Conservation (phyloP, 1,140 invertebrate genomes). For the Drosophila jambulina region DNA sequence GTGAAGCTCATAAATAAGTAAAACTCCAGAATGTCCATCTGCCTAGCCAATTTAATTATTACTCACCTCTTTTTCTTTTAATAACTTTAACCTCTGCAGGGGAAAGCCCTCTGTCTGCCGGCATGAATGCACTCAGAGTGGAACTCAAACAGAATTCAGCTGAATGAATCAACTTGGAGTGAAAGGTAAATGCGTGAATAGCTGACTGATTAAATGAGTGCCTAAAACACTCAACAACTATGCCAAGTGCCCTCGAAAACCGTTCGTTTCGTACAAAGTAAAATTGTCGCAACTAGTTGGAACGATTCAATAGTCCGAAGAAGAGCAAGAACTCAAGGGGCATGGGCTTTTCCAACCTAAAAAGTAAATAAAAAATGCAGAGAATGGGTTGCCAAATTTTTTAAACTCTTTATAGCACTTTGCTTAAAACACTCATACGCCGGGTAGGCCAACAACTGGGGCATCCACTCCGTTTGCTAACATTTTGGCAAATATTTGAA, state of each 20-base stretch:
- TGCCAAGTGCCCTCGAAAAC: not conserved
- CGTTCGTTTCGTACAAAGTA: conserved; percentile 10
- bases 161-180: conserved; percentile 54
- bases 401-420: not conserved
- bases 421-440: conserved; percentile 21
- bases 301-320: not conserved
- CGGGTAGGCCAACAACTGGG: conserved; percentile 3
- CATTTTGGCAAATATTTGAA: conserved; percentile 16
- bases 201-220: conserved; percentile 56
- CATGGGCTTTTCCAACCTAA: not conserved
- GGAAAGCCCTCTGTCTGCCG: conserved; percentile 26
- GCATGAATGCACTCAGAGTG: conserved; percentile 58
- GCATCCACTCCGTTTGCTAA: not conserved
- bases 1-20: conserved; percentile 9
- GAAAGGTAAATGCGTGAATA: conserved; percentile 62
- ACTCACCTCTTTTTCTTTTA: not conserved
- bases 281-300: conserved; percentile 11
- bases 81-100: not conserved
- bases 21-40: not conserved
- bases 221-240: conserved; percentile 34
- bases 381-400: conserved; percentile 3
- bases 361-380: not conserved
- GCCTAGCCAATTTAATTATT: conserved; percentile 19
- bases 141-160: conserved; percentile 48
- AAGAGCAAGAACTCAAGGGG: not conserved